Base-by-base conservation (phyloP, 2,888 invertebrate species). In the Epinotia demarniana region DNA sequence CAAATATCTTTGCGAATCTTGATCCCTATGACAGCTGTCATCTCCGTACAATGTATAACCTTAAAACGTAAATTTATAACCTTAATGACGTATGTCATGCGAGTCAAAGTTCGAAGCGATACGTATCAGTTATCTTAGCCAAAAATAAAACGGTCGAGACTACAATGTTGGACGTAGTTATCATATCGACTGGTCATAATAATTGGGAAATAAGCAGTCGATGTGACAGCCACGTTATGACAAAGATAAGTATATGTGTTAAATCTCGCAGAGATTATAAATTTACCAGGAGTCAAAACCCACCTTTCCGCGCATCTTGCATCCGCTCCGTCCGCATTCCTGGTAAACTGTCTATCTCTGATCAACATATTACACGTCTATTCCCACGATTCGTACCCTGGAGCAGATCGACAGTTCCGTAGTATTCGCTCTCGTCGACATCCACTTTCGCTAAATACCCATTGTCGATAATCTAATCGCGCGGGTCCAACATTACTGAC, bases 381-480 rank as follows among this genome's bases (percentile, higher is more conserved):
- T 53, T 53, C n/a, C 53, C n/a, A 53, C 16, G n/a, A 53, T 2
- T 1, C 61, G 39, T 67, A 61, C 67, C 74, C 71, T 72, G 67
- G 60, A 72, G 68, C 71, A 49, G 66, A 46, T 74, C 71, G 72
- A 71, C 68, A 68, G 58, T 64, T 75, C 66, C 68, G 72, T 81
- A 78, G 79, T 81, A 79, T 81, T 81, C 83, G 81, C 83, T 83
- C 82, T 82, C 83, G 79, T 81, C 80, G 79, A 77, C 79, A 79
- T 79, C 80, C 79, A 82, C 83, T 83, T 83, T 83, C 83, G 83
- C 83, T 83, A 83, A 83, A 83, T 82, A 82, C 82, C 80, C 77
- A 82, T 82, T 81, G 81, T 81, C 79, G 80, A 80, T 81, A 81
- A 79, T 79, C 78, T 81, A 80, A 81, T 81, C 80, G 79, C 69